Percentiles rank a stretch among this genome's conserved stretches.
Conservation (phyloP, 92 coral and sea anemone species). For the Siderastrea radians region DNA sequence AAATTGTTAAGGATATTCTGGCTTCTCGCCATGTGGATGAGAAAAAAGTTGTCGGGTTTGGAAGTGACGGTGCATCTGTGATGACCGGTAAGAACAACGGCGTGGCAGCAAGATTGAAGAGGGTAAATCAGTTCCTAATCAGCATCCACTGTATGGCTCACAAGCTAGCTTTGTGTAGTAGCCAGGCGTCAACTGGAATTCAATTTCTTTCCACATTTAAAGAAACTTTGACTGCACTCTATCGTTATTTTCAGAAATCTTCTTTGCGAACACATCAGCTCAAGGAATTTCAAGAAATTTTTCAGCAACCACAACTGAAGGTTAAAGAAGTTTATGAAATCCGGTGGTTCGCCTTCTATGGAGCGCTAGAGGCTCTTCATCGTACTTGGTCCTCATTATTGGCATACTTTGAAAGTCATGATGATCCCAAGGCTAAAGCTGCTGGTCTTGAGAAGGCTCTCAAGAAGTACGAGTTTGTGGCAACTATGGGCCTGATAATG, state of each 20-base stretch:
- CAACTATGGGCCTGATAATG: constrained; percentile 48
- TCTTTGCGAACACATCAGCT: constrained; percentile 28
- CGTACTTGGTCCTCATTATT: constrained; percentile 33
- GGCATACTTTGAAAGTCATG: constrained; percentile 37
- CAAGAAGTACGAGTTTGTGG: constrained; percentile 43
- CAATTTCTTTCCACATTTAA: constrained; percentile 24
- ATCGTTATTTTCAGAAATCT: constrained; percentile 34
- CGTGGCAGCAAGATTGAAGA: constrained; percentile 45
- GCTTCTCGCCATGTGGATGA: constrained; percentile 5
- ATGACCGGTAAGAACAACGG: constrained; percentile 48
- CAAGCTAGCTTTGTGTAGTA: constrained; percentile 23
- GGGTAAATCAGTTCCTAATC: constrained; percentile 23
- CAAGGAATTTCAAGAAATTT: constrained; percentile 31
- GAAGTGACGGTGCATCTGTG: constrained; percentile 49
- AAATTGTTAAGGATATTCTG: constrained; percentile 6
- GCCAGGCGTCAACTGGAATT: constrained; percentile 39
- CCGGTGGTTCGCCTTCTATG: constrained; percentile 38
- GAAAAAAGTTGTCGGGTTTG: constrained; percentile 32
- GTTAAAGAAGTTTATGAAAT: constrained; percentile 44
- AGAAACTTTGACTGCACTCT: constrained; percentile 29
- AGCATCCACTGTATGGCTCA: constrained; percentile 60
- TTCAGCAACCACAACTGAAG: constrained; percentile 35
- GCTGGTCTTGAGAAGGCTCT: constrained; percentile 55
- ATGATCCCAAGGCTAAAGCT: constrained; percentile 52
- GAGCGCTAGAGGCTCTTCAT: constrained; percentile 34